Conservation (phyloP, 1,140 invertebrate species). For the Drosophila tristis region DNA sequence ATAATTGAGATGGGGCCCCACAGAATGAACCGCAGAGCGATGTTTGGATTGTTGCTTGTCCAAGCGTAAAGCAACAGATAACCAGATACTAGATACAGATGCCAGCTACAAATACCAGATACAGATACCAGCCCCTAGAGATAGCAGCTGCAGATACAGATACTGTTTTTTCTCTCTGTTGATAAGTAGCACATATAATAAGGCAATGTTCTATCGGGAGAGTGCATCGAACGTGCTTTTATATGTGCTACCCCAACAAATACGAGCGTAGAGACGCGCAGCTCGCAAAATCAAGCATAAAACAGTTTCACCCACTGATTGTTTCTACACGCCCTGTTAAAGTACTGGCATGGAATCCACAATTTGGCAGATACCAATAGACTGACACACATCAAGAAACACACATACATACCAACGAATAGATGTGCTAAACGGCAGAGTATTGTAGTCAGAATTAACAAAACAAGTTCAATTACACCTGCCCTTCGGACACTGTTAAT, state of each 20-base stretch:
- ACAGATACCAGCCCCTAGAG: slow-evolving; percentile 22
- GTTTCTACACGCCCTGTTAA: too few relatives aligned
- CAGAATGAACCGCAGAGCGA: slow-evolving; percentile 37
- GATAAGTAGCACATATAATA: not conserved
- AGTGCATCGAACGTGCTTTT: slow-evolving; percentile 23
- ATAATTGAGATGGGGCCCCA: slow-evolving; percentile 56
- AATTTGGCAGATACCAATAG: too few relatives aligned
- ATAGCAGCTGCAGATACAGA: slow-evolving; percentile 24
- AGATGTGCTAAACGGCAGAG: too few relatives aligned
- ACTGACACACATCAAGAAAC: too few relatives aligned
- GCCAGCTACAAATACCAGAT: slow-evolving; percentile 7
- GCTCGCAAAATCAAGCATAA: not conserved
- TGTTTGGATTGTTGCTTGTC: slow-evolving; percentile 57
- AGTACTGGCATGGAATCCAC: too few relatives aligned
- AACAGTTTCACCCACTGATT: too few relatives aligned
- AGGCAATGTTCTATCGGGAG: slow-evolving; percentile 4
- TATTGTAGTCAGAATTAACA: too few relatives aligned
- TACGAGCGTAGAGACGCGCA: not conserved
- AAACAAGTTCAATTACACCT: too few relatives aligned
- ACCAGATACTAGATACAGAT: slow-evolving; percentile 10
- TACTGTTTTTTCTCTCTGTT: not conserved
- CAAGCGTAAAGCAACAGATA: slow-evolving; percentile 45
- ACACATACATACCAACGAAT: too few relatives aligned
- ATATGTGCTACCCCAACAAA: slow-evolving; percentile 14
- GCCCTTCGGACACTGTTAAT: too few relatives aligned